Evolutionary conservation across 2,797 vertebrate genomes (phyloP), one percentile per base, ranked within the genome.

Genomic region (Syndactyla subalaris): DNA sequence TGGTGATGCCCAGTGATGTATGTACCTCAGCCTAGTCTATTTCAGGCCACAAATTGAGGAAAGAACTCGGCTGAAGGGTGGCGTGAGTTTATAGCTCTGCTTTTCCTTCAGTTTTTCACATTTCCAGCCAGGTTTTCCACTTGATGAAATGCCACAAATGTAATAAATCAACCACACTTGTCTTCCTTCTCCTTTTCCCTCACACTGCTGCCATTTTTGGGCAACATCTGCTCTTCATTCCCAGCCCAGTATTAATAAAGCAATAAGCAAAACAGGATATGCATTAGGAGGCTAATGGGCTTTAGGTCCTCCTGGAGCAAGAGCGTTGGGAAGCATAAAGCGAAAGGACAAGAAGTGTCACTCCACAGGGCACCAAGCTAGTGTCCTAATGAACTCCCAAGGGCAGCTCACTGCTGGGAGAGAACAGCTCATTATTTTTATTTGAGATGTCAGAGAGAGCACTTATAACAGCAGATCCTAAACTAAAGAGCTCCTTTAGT

Each of bases 381-480:
- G 62, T 85, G 85, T 84, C 92, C 81, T 96, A 92, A 78, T 81
- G 91, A 97, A 85, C 61, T 80, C 89, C 91, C 0, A 0, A 74
- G 62, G 85, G 89, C 81, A 82, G 61, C 80, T 93, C 15, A 10
- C 55, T 52, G 59, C 88, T 84, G 46, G 24, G 58, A 91, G 68
- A 68, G 14, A 92, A 27, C n/a, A 86, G 84, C 89, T 95, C 87
- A 38, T 89, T 95, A 91, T 85, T 94, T 94, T 92, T 72, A 72
- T 91, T 63, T 89, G 66, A 49, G 14, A 45, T 72, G 68, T 80
- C 87, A 81, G 82, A 82, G 55, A 85, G 49, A 39, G 29, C 14
- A 8, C 61, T 93, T 70, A 1, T 20, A 89, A 46, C 49, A 72
- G 77, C 41, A 73, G 86, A 86, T 73, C 24, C 59, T 71, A 41